Conservation (phyloP, 2,888 invertebrate species). For the Stomorhina lunata region DNA sequence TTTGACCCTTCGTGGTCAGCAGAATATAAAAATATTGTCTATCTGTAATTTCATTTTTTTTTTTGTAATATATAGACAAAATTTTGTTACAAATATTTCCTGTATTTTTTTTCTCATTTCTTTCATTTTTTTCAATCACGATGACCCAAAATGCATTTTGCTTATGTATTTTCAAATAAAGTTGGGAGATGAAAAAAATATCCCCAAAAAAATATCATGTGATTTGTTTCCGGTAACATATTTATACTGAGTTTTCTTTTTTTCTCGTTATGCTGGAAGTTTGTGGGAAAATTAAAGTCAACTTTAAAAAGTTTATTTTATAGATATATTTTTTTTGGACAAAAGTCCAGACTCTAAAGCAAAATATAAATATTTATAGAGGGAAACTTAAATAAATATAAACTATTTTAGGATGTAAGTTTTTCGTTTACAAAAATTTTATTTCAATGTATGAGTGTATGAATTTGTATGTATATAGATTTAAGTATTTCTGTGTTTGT, state of each 20-base stretch:
- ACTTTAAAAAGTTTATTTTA: not conserved
- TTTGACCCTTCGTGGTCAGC: too few relatives aligned
- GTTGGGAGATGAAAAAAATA: not conserved
- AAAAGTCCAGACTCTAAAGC: not conserved
- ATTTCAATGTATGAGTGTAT: not conserved
- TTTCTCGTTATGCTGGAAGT: not conserved
- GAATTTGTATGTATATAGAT: not conserved
- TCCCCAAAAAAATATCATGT: not conserved
- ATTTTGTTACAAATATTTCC: slow-evolving; percentile 27
- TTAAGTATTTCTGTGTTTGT: not conserved
- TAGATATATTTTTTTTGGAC: not conserved
- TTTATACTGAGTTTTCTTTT: too few relatives aligned
- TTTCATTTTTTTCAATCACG: not conserved
- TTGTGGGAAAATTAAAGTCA: slow-evolving; percentile 17
- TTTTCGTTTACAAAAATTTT: not conserved
- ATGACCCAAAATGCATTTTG: slow-evolving; percentile 26
- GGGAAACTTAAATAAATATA: slow-evolving; percentile 1
- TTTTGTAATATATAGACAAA: not conserved
- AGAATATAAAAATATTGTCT: not conserved
- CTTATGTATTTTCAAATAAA: slow-evolving; percentile 7
- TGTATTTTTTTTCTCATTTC: slow-evolving; percentile 35
- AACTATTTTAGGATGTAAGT: not conserved
- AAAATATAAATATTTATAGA: slow-evolving; percentile 6
- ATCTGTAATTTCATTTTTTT: not conserved
- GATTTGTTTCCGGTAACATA: slow-evolving; percentile 6